phyloP scores from a whole-genome alignment of 2,113 vertebrate species.

The Silurus asotus region DNA sequence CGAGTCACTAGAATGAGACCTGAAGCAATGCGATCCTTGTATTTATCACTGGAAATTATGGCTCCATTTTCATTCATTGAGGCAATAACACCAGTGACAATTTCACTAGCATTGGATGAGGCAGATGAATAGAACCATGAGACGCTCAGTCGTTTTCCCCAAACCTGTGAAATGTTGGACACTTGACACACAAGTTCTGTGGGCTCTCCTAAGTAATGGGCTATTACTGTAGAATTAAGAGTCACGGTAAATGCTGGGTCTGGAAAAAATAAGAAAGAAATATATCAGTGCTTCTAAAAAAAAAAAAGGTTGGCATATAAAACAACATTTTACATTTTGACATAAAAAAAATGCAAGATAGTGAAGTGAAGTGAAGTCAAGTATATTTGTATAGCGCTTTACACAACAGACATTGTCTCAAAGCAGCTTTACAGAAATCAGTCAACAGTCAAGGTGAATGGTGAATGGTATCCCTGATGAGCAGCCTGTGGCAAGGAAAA shows the following conservation, averaged over 20 bases:
- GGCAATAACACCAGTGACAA: conserved; percentile 67
- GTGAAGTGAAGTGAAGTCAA: neutral
- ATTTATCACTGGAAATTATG: conserved; percentile 69
- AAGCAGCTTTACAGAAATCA: no score
- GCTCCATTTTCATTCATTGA: conserved; percentile 80
- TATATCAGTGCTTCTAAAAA: neutral
- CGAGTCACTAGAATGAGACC: conserved; percentile 81
- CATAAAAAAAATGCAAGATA: neutral
- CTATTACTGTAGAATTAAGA: conserved; percentile 70
- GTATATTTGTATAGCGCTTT: no score
- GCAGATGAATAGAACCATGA: conserved; percentile 80
- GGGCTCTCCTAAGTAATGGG: conserved; percentile 80
- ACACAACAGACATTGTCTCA: no score
- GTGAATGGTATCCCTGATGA: no score
- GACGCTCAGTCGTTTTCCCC: conserved; percentile 71
- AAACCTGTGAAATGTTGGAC: conserved; percentile 62
- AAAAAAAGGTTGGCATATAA: neutral
- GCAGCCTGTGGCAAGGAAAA: no score
- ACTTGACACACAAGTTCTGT: conserved; percentile 82
- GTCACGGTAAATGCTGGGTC: conserved; percentile 68
- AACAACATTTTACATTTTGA: neutral
- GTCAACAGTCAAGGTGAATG: no score
- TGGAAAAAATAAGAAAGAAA: conserved; percentile 22
- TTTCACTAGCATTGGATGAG: conserved; percentile 36
- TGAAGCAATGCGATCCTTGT: conserved; percentile 70